Conservation (phyloP, 1,140 invertebrate species). For the Scaptomyza montana region DNA sequence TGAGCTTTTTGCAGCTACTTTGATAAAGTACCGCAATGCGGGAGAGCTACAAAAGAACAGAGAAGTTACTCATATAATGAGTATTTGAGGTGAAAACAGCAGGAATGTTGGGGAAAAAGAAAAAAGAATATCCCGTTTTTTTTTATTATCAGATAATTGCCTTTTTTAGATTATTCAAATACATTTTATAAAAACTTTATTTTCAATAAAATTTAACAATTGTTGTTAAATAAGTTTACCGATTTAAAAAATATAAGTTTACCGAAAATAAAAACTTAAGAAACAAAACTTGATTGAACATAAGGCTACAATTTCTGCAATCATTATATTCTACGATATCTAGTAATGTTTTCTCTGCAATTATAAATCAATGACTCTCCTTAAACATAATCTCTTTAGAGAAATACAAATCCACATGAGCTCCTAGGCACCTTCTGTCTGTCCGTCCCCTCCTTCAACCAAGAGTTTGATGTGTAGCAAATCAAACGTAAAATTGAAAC, state of each 20-base stretch:
- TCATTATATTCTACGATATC: neutral
- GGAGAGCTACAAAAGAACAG: neutral
- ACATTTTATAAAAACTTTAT: no score
- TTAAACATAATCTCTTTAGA: neutral
- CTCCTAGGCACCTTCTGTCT: neutral
- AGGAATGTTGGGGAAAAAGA: neutral
- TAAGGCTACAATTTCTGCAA: neutral
- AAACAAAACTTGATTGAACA: neutral
- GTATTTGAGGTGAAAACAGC: no score
- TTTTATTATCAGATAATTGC: no score
- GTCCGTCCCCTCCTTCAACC: neutral
- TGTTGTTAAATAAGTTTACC: no score
- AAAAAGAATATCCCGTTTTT: no score
- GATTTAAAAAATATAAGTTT: no score
- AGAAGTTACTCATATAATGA: neutral
- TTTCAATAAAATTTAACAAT: no score
- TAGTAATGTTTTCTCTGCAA: neutral
- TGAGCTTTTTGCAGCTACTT: conserved; percentile 14
- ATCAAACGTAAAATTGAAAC: conserved; percentile 45
- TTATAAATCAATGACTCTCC: conserved; percentile 4
- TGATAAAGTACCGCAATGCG: neutral
- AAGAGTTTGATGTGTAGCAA: conserved; percentile 11
- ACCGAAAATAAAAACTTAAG: neutral
- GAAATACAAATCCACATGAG: conserved; percentile 1
- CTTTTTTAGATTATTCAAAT: no score